phyloP scores from a whole-genome alignment of 2,113 vertebrate species.

The Pavo muticus region DNA sequence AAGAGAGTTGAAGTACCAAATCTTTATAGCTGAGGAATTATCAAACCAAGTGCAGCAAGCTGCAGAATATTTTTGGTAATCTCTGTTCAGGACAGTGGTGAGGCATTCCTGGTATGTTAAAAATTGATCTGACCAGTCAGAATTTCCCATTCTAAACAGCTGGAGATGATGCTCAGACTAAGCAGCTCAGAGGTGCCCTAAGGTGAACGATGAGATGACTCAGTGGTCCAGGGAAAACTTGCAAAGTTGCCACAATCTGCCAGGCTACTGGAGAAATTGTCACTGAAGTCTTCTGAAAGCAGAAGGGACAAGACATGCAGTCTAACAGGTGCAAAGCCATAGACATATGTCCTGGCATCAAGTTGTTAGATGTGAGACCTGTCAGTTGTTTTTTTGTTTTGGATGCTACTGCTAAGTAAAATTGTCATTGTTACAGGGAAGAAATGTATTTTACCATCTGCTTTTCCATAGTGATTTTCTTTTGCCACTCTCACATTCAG shows the following conservation, averaged over 20 bases:
- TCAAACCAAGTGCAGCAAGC: not conserved
- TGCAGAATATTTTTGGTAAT: not conserved
- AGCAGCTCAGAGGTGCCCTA: not conserved
- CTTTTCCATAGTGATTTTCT: not conserved
- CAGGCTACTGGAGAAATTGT: not conserved
- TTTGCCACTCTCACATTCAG: not conserved
- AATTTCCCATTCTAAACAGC: not conserved
- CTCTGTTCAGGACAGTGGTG: not conserved
- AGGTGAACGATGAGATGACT: not conserved
- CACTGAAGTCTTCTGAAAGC: not conserved
- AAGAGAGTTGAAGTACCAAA: not conserved
- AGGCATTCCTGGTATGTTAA: not conserved
- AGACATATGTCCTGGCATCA: not conserved
- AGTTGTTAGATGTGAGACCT: not conserved
- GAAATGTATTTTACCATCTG: not conserved
- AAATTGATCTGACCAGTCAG: not conserved
- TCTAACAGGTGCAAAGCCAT: not conserved
- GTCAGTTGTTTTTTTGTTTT: not conserved
- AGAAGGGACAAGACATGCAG: not conserved
- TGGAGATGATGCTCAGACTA: not conserved
- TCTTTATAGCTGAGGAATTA: not conserved
- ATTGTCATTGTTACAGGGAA: fast-evolving
- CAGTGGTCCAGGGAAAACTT: not conserved
- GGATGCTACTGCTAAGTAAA: not conserved
- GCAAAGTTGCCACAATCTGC: not conserved